Percentiles rank a stretch among this genome's conserved stretches.
phyloP scores from a whole-genome alignment of 2,888 invertebrate genomes.

The Dryocosmus kuriphilus region DNA sequence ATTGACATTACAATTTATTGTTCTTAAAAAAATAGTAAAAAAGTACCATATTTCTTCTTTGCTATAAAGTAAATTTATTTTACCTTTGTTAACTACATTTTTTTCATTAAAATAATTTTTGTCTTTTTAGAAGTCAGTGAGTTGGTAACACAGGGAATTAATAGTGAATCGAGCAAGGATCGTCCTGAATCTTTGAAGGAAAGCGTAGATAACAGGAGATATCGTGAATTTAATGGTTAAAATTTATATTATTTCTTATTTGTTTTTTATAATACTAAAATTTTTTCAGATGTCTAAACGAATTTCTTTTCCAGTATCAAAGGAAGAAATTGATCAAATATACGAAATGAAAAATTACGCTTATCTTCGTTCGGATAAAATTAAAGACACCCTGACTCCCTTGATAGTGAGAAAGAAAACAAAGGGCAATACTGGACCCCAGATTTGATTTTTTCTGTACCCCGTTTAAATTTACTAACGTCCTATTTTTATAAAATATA shows the following conservation, averaged over 20 bases:
- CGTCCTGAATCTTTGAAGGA: background rate
- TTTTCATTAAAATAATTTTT: background rate
- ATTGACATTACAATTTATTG: background rate
- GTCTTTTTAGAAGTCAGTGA: background rate
- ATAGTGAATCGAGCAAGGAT: constrained; percentile 6
- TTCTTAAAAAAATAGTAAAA: background rate
- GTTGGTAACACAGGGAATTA: background rate
- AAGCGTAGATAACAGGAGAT: background rate
- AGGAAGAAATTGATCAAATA: constrained; percentile 56
- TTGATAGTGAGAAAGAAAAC: constrained; percentile 7
- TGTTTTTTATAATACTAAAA: background rate
- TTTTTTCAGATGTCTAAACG: background rate
- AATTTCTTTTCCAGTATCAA: constrained; percentile 45
- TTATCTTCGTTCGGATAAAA: constrained; percentile 57
- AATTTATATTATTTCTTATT: background rate
- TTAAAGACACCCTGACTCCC: constrained; percentile 44
- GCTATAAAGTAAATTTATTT: too few species aligned
- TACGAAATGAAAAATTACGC: constrained; percentile 70
- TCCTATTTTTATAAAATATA: background rate
- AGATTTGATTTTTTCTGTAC: background rate
- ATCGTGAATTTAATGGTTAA: background rate
- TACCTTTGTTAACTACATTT: too few species aligned
- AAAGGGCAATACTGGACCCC: background rate
- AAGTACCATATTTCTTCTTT: too few species aligned
- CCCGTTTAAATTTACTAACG: background rate